phyloP scores from a whole-genome alignment of 1,140 invertebrate genomes.

The Saxidomus purpurata region DNA sequence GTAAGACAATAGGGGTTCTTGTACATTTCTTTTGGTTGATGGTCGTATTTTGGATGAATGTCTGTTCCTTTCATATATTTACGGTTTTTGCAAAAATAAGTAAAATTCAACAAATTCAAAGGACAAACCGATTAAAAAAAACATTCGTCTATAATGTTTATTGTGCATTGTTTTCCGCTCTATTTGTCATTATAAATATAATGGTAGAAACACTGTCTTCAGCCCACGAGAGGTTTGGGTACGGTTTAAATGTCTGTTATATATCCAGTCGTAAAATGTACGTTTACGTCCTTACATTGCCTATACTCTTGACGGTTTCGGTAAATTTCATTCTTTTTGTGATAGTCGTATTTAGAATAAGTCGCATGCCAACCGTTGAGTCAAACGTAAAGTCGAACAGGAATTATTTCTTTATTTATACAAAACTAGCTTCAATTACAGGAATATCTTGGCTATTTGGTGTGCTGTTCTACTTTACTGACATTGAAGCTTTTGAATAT shows the following conservation, averaged over 20 bases:
- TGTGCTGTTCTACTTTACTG: not conserved
- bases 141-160: slow-evolving; percentile 8
- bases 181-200: slow-evolving; percentile 32
- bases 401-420: slow-evolving; percentile 31
- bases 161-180: not conserved
- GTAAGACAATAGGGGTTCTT: slow-evolving; percentile 89
- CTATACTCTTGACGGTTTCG: not conserved
- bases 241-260: slow-evolving; percentile 32
- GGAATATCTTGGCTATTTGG: slow-evolving; percentile 42
- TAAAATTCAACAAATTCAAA: not conserved
- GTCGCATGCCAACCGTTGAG: not conserved
- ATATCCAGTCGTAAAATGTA: slow-evolving; percentile 14
- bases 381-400: not conserved
- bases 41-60: slow-evolving; percentile 98
- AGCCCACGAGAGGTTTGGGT: not conserved
- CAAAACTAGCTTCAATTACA: slow-evolving; percentile 35
- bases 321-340: slow-evolving; percentile 3
- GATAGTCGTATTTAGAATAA: slow-evolving; percentile 12
- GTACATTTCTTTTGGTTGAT: slow-evolving; percentile 97
- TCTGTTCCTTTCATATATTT: slow-evolving; percentile 90
- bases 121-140: not conserved
- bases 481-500: slow-evolving; percentile 24
- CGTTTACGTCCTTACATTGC: slow-evolving; percentile 1
- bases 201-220: not conserved
- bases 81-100: slow-evolving; percentile 86